These are phyloP conservation scores for Melinaea marsaeus DNA, from an alignment of 2,888 invertebrate genomes.

Conservation along the genomic window DNA sequence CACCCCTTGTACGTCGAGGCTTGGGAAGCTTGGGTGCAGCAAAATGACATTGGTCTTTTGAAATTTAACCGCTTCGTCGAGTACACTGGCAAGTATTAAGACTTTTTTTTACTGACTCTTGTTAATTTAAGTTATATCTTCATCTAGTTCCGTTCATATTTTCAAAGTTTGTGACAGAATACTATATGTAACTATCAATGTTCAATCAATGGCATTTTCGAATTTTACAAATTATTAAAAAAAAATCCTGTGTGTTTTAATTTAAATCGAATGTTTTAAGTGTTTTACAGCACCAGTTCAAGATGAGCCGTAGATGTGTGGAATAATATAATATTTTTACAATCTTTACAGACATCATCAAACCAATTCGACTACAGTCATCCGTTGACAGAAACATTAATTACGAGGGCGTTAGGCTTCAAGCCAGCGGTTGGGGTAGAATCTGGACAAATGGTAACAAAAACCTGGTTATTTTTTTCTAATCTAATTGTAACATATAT, in stretches of 20 bases:
- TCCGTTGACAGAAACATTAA: constrained; percentile 44
- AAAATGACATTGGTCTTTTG: constrained; percentile 53
- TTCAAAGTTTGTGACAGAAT: too few relatives aligned
- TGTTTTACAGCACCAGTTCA: too few relatives aligned
- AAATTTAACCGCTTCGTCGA: constrained; percentile 41
- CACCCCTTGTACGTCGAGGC: constrained; percentile 47
- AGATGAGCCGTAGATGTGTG: too few relatives aligned
- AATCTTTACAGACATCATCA: constrained; percentile 43
- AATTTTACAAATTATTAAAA: too few relatives aligned
- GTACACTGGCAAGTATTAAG: constrained; percentile 36
- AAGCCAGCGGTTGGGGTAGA: constrained; percentile 60
- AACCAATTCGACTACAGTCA: constrained; percentile 43
- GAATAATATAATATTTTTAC: too few relatives aligned
- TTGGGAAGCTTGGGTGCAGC: constrained; percentile 44
- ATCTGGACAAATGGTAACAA: constrained; percentile 49
- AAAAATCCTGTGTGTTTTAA: too few relatives aligned
- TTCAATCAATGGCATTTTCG: too few relatives aligned
- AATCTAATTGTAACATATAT: background rate
- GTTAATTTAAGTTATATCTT: too few relatives aligned
- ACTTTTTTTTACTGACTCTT: too few relatives aligned
- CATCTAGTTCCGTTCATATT: too few relatives aligned
- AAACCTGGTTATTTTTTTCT: background rate
- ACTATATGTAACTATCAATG: too few relatives aligned
- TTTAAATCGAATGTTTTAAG: too few relatives aligned
- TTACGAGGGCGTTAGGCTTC: constrained; percentile 43